Conservation (phyloP, 1,140 invertebrate species). For the Cecropterus lyciades region DNA sequence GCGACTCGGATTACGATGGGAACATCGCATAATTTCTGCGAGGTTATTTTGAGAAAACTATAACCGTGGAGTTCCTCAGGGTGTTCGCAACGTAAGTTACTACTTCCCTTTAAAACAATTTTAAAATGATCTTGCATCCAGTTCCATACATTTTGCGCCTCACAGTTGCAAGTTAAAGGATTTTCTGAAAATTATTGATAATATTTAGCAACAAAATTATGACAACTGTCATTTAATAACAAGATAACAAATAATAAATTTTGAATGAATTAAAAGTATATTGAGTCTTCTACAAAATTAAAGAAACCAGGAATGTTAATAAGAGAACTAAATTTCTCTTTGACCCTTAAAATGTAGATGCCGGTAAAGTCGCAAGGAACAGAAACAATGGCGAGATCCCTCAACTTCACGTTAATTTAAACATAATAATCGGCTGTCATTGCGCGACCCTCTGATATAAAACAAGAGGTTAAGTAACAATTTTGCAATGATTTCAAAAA, state of each 20-base stretch:
- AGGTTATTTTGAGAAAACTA: slow-evolving; percentile 90
- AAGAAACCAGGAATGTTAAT: neutral
- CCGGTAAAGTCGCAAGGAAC: neutral
- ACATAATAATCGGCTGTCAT: slow-evolving; percentile 2
- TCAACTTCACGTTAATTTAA: slow-evolving; percentile 8
- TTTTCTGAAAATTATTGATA: slow-evolving; percentile 87
- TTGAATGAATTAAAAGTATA: neutral
- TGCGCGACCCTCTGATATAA: neutral
- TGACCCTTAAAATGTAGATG: neutral
- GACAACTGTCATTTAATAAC: no score
- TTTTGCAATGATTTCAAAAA: slow-evolving; percentile 1
- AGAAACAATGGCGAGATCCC: slow-evolving; percentile 9
- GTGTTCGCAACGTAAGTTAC: slow-evolving; percentile 90
- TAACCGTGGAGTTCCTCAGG: slow-evolving; percentile 90
- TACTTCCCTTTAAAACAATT: slow-evolving; percentile 84
- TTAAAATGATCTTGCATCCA: slow-evolving; percentile 95
- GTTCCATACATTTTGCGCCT: slow-evolving; percentile 93
- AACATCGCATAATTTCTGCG: slow-evolving; percentile 92
- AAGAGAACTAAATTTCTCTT: neutral
- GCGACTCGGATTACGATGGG: slow-evolving; percentile 92
- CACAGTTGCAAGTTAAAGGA: slow-evolving; percentile 92
- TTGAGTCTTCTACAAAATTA: neutral
- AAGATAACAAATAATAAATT: no score
- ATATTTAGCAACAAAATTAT: neutral
- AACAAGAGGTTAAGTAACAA: neutral